These are phyloP conservation scores for Alosa sapidissima DNA, from an alignment of 2,797 vertebrate genomes.

Conservation along the genomic window DNA sequence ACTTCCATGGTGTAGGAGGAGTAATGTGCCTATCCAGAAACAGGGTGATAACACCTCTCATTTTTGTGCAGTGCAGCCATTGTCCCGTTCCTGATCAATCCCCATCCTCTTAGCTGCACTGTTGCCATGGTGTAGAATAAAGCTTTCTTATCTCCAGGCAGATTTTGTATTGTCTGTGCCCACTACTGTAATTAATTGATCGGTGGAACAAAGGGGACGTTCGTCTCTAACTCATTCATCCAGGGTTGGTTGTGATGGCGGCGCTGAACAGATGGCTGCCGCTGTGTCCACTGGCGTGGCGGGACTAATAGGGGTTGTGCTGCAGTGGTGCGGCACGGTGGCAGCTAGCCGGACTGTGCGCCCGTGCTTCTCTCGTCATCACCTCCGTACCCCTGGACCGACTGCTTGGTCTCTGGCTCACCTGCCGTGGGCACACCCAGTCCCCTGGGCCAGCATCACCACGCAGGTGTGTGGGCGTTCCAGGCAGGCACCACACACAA, in stretches of 20 bases:
- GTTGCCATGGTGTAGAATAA: slow-evolving; percentile 9
- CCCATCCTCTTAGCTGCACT: not conserved
- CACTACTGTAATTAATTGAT: not conserved
- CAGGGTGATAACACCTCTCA: slow-evolving; percentile 8
- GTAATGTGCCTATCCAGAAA: not conserved
- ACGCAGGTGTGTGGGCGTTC: not conserved
- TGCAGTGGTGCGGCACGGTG: not conserved
- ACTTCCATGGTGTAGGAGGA: not conserved
- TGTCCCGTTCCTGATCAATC: not conserved
- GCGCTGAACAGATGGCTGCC: not conserved
- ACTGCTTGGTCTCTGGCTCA: not conserved
- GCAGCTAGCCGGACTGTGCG: not conserved
- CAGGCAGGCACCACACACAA: not conserved
- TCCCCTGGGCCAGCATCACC: too few species aligned
- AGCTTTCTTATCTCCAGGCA: not conserved
- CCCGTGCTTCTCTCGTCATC: not conserved
- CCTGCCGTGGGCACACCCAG: too few species aligned
- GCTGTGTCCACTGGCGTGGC: not conserved
- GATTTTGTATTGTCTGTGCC: not conserved
- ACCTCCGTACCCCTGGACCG: too few species aligned
- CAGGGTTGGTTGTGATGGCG: not conserved
- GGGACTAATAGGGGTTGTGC: not conserved
- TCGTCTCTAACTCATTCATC: not conserved
- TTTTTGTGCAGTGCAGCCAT: not conserved
- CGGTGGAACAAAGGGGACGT: not conserved